These are phyloP conservation scores for Sussaba pulchella DNA, from an alignment of 2,888 invertebrate species.

Conservation along the genomic window DNA sequence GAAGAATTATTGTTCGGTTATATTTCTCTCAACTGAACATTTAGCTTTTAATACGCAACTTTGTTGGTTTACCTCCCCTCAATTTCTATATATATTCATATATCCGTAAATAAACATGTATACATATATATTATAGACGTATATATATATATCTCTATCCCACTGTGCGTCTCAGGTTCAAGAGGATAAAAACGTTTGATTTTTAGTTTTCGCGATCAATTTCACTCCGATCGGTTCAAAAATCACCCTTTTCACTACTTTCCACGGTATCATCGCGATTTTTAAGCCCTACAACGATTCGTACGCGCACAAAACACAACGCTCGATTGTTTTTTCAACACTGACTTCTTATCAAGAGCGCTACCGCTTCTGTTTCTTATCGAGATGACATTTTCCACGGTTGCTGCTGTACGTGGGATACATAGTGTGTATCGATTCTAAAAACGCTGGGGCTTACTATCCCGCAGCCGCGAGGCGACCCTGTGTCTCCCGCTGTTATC, in stretches of 20 bases:
- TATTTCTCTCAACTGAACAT: neutral
- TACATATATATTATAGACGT: too few species aligned
- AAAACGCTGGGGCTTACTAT: conserved; percentile 65
- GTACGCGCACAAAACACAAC: neutral
- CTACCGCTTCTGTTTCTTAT: conserved; percentile 46
- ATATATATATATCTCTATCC: neutral
- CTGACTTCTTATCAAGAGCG: conserved; percentile 43
- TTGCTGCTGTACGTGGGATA: conserved; percentile 52
- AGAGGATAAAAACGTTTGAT: conserved; percentile 35
- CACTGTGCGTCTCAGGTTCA: conserved; percentile 9
- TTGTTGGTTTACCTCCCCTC: conserved; percentile 22
- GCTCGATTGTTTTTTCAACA: conserved; percentile 31
- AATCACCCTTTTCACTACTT: neutral
- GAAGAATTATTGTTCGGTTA: conserved; percentile 21
- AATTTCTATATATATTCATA: neutral
- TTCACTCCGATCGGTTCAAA: conserved; percentile 21
- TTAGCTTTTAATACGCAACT: conserved; percentile 4
- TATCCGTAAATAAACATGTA: neutral
- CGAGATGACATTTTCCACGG: conserved; percentile 66
- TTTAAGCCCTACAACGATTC: neutral
- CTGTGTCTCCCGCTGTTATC: conserved; percentile 58
- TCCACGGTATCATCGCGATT: neutral
- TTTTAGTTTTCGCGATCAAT: conserved; percentile 15
- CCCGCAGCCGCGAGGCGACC: conserved; percentile 70
- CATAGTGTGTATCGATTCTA: conserved; percentile 70